Conservation (phyloP, 2,888 invertebrate genomes). For the Cyclophora punctaria region DNA sequence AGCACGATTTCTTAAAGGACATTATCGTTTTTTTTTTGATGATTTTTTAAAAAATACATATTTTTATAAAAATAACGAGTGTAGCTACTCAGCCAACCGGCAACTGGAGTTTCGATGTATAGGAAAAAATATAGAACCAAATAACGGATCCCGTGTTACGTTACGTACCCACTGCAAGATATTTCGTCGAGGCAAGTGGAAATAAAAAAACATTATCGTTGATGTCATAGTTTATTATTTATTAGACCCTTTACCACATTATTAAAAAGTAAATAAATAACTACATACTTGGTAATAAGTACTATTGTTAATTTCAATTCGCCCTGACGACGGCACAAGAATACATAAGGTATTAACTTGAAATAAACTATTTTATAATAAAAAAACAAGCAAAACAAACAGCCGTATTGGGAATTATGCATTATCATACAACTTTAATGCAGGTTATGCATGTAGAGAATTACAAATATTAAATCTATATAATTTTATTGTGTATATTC, state of each 20-base stretch:
- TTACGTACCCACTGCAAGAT: not conserved
- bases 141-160: not conserved
- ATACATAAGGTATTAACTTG: slow-evolving; percentile 51
- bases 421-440: slow-evolving; percentile 23
- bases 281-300: slow-evolving; percentile 70
- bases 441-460: slow-evolving; percentile 17
- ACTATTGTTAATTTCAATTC: slow-evolving; percentile 55
- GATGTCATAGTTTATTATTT: slow-evolving; percentile 71
- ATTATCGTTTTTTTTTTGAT: no score
- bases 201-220: slow-evolving; percentile 28
- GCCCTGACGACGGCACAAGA: slow-evolving; percentile 41
- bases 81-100: no score
- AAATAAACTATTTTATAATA: slow-evolving; percentile 57
- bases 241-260: slow-evolving; percentile 76
- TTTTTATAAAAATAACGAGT: no score
- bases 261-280: slow-evolving; percentile 73
- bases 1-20: no score
- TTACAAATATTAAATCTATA: slow-evolving; percentile 20
- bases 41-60: no score
- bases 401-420: slow-evolving; percentile 41
- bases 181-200: not conserved
- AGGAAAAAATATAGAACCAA: not conserved
- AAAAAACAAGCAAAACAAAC: slow-evolving; percentile 68
- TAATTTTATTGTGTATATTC: slow-evolving; percentile 15
- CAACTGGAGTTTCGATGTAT: not conserved